Conservation (phyloP, 2,113 vertebrate species). For the Campylomormyrus tamandua region DNA sequence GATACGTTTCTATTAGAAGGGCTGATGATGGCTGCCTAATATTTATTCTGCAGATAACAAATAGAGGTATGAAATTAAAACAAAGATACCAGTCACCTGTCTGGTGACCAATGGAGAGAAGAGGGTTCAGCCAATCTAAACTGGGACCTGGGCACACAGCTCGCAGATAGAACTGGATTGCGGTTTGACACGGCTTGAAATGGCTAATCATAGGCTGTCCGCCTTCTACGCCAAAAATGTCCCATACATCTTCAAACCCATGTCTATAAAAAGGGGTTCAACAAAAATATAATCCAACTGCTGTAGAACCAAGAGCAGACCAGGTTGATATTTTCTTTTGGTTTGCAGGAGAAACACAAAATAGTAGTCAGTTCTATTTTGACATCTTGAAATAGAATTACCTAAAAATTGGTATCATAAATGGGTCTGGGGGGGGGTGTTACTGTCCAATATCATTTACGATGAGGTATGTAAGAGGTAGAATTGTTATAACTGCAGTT, state of each 20-base stretch:
- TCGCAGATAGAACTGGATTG: not conserved
- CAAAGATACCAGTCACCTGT: not conserved
- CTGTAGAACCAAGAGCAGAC: not conserved
- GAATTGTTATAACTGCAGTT: slow-evolving; percentile 9
- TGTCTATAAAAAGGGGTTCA: not conserved
- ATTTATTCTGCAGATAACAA: slow-evolving; percentile 7
- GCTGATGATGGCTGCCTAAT: not conserved
- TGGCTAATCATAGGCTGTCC: not conserved
- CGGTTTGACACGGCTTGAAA: not conserved
- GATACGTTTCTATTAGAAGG: not conserved
- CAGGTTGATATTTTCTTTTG: not conserved
- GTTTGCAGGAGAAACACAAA: not conserved
- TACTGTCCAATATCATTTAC: not conserved
- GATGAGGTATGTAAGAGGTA: slow-evolving; percentile 6
- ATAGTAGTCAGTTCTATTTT: not conserved
- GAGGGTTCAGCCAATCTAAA: not conserved
- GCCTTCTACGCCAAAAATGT: not conserved
- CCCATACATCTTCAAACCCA: not conserved
- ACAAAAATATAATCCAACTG: not conserved
- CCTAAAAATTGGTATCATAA: not conserved
- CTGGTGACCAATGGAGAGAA: not conserved
- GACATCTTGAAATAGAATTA: not conserved
- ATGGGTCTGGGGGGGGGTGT: not conserved
- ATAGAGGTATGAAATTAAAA: not conserved
- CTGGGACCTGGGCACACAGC: not conserved